Conservation (phyloP, 2,888 invertebrate genomes). For the Lithodes maja region DNA sequence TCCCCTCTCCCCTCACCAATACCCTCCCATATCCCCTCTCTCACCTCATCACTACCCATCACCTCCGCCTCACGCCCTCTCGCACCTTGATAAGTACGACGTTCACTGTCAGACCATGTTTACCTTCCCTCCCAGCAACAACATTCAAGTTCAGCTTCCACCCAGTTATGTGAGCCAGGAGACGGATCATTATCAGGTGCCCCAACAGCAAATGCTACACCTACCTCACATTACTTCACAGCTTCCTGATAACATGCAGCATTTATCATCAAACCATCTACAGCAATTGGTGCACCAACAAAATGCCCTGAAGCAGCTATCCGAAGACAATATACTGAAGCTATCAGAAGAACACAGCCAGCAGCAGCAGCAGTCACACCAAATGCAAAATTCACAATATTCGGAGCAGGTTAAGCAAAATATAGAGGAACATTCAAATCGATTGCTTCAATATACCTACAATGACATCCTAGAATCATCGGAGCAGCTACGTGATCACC, state of each 20-base stretch:
- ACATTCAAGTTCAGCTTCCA: not conserved
- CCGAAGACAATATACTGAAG: conserved; percentile 8
- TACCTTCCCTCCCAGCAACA: not conserved
- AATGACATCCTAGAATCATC: not conserved
- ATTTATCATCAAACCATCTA: conserved; percentile 13
- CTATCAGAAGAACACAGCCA: conserved; percentile 6
- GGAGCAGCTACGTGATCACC: not conserved
- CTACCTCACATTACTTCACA: conserved; percentile 4
- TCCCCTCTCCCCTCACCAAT: too few species aligned
- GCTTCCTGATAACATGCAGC: not conserved
- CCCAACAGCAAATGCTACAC: conserved; percentile 18
- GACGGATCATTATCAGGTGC: not conserved
- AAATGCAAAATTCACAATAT: conserved; percentile 3
- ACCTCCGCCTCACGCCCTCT: not conserved
- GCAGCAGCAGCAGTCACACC: conserved; percentile 22
- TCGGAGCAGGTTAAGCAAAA: conserved; percentile 2
- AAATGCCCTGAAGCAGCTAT: conserved; percentile 20
- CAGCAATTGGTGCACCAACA: conserved; percentile 21
- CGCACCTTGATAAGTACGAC: not conserved
- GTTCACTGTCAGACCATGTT: conserved; percentile 10
- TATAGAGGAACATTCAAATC: not conserved
- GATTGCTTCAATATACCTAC: not conserved
- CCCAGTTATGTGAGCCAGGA: not conserved
- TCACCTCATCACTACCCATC: conserved; percentile 23
- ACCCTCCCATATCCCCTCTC: not conserved